These are phyloP conservation scores for Eumaeus atala DNA, from an alignment of 1,140 invertebrate genomes.

Conservation along the genomic window DNA sequence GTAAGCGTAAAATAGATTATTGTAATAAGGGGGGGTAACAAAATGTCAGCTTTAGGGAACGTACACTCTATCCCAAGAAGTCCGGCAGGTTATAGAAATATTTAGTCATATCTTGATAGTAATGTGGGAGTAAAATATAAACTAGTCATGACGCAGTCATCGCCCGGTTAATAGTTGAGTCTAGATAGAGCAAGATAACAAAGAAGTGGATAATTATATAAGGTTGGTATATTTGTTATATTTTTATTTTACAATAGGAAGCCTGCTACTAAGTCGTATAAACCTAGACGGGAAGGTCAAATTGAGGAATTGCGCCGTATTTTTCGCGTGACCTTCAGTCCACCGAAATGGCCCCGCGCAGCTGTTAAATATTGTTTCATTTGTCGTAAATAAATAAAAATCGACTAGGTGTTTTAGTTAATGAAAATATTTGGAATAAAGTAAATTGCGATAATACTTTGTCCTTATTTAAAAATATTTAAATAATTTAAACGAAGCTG, in stretches of 20 bases:
- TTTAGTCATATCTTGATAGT: background rate
- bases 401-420: too few species aligned
- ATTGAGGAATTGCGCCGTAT: too few species aligned
- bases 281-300: too few species aligned
- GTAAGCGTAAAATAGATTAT: background rate
- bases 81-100: too few species aligned
- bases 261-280: too few species aligned
- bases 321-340: background rate
- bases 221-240: constrained; percentile 39
- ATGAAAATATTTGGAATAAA: too few species aligned
- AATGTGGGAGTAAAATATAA: constrained; percentile 20
- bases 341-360: background rate
- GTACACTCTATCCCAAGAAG: too few species aligned
- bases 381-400: background rate
- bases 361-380: background rate
- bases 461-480: too few species aligned
- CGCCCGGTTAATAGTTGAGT: constrained; percentile 40
- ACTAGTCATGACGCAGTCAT: constrained; percentile 52
- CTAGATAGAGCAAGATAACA: constrained; percentile 23
- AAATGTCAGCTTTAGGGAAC: background rate
- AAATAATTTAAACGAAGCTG: too few species aligned
- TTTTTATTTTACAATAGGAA: constrained; percentile 5
- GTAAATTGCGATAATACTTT: too few species aligned
- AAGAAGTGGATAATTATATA: constrained; percentile 34
- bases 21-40: background rate